These are phyloP conservation scores for Amphipyra berbera DNA, from an alignment of 2,888 invertebrate species.

Conservation along the genomic window DNA sequence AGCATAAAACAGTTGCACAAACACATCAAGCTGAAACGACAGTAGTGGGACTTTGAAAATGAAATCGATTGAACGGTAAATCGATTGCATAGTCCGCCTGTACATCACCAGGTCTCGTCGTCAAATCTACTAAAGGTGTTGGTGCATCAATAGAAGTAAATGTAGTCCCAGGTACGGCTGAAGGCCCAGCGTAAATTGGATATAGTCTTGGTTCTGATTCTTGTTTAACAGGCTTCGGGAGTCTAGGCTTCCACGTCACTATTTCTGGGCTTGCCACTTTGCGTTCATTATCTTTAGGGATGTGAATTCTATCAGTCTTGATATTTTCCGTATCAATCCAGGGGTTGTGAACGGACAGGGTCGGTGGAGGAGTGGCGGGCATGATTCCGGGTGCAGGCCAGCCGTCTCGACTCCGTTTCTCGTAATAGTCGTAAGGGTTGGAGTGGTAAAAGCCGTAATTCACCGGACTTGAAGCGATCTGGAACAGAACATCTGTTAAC, in stretches of 20 bases:
- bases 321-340: slow-evolving; percentile 65
- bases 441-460: slow-evolving; percentile 94
- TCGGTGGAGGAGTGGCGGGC: slow-evolving; percentile 73
- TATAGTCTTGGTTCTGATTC: slow-evolving; percentile 72
- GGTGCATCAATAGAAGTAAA: slow-evolving; percentile 76
- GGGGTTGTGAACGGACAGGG: slow-evolving; percentile 66
- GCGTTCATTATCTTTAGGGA: slow-evolving; percentile 59
- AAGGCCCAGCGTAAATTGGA: slow-evolving; percentile 71
- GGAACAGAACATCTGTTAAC: slow-evolving; percentile 88
- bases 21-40: slow-evolving; percentile 86
- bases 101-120: slow-evolving; percentile 83
- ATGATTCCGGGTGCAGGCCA: slow-evolving; percentile 76
- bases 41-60: slow-evolving; percentile 88
- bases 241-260: slow-evolving; percentile 70
- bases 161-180: slow-evolving; percentile 63
- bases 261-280: slow-evolving; percentile 55
- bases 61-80: slow-evolving; percentile 85
- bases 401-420: slow-evolving; percentile 79
- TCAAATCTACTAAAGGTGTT: slow-evolving; percentile 74
- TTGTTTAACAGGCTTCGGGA: slow-evolving; percentile 64
- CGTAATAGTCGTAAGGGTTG: slow-evolving; percentile 86
- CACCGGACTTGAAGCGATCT: slow-evolving; percentile 93
- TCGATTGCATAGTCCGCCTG: slow-evolving; percentile 86
- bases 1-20: slow-evolving; percentile 73
- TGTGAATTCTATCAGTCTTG: slow-evolving; percentile 76